A percentile compares a stretch with the other conserved stretches of the same genome.
These are phyloP conservation scores for Ornithoptera alexandrae DNA, from an alignment of 2,888 invertebrate species.

Conservation along the genomic window DNA sequence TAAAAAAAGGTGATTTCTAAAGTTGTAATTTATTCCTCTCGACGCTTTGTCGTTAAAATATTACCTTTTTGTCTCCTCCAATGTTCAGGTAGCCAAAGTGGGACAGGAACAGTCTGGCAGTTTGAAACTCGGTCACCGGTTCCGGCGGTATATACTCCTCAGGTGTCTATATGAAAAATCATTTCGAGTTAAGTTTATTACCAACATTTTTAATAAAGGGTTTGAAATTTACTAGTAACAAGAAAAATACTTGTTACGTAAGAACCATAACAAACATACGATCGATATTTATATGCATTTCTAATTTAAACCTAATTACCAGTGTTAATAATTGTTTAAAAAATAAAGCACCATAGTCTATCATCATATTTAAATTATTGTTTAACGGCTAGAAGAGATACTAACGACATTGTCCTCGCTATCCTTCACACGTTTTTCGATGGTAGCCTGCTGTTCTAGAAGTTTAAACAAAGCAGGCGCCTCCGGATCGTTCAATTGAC, in stretches of 20 bases:
- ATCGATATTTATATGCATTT: too few species aligned
- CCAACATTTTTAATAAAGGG: too few species aligned
- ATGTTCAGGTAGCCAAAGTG: conserved; percentile 95
- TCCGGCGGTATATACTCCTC: conserved; percentile 88
- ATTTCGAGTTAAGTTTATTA: too few species aligned
- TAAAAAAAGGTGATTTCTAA: too few species aligned
- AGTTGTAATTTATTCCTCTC: too few species aligned
- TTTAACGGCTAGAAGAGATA: conserved; percentile 13
- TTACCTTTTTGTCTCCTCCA: conserved; percentile 71
- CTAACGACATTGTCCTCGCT: conserved; percentile 61
- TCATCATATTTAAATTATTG: too few species aligned
- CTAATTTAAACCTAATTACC: too few species aligned
- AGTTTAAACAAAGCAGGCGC: conserved; percentile 85
- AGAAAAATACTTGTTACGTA: too few species aligned
- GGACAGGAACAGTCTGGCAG: conserved; percentile 95
- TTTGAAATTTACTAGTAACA: too few species aligned
- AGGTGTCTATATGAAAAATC: conserved; percentile 64
- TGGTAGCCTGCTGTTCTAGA: conserved; percentile 84
- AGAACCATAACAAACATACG: too few species aligned
- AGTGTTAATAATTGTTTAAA: too few species aligned
- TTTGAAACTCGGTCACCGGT: conserved; percentile 95
- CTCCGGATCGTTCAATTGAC: conserved; percentile 80
- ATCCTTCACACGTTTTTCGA: conserved; percentile 78
- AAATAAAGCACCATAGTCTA: too few species aligned
- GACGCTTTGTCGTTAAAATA: neutral